Percentiles rank a stretch among this genome's conserved stretches.
Evolutionary conservation across 2,113 vertebrate species (phyloP).

Genomic region (Amazona guildingii): DNA sequence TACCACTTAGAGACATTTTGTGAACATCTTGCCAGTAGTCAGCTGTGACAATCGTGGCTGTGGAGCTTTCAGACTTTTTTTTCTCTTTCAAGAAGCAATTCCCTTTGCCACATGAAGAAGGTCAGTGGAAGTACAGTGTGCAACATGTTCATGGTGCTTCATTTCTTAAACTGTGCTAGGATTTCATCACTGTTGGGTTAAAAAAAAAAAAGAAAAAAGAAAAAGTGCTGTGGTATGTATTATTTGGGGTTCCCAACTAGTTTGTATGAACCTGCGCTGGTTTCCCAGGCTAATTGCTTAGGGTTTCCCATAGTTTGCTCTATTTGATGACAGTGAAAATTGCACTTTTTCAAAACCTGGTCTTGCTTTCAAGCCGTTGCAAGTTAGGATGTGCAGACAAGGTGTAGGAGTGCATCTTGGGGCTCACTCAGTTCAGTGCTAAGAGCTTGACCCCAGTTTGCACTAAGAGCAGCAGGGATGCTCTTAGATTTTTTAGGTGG

Average conservation of each 20-base stretch:
- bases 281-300: background rate
- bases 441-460: background rate
- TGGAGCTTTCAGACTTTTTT: constrained; percentile 55
- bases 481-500: background rate
- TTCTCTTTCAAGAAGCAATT: constrained; percentile 49
- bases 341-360: background rate
- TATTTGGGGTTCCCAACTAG: background rate
- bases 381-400: background rate
- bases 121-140: constrained; percentile 56
- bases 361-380: background rate
- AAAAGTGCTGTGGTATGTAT: background rate
- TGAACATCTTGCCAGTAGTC: constrained; percentile 54
- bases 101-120: constrained; percentile 28
- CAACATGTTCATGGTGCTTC: background rate
- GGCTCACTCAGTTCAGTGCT: background rate
- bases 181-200: background rate
- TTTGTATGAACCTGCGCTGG: background rate
- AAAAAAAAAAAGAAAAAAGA: background rate
- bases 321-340: background rate
- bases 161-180: background rate
- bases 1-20: constrained; percentile 8
- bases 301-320: background rate
- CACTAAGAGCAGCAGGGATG: background rate
- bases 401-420: background rate
- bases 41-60: constrained; percentile 69